Base-by-base conservation (phyloP, 2,113 vertebrate genomes). In the Menidia beryllina region DNA sequence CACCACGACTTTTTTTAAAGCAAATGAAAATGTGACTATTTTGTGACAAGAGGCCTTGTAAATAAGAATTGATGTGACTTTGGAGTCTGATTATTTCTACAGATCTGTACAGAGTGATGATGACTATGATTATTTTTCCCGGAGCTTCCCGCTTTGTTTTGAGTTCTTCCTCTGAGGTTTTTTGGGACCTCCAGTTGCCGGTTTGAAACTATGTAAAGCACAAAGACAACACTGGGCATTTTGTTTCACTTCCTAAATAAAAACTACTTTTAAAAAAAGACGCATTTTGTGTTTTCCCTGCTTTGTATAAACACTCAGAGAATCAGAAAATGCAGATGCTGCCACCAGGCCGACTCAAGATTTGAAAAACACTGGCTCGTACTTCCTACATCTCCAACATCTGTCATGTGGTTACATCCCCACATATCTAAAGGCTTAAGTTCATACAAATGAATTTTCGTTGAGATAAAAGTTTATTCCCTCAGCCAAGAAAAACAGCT, bases 191-290 rank as follows among this genome's bases (percentile, higher is more conserved):
- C 88, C 89, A 89, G 83, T 86, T 85, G 75, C 26, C 10, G 17
- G 69, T 92, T 91, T 89, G 89, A 90, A 93, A 86, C 72, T 73
- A 91, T 94, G 93, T 94, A 95, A 94, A 95, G 94, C 94, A 95
- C 94, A 95, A 93, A 78, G 86, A 91, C 90, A 93, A 92, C 93
- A 93, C 91, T 89, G 90, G 93, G 92, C 89, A 90, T 92, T 94
- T 92, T 86, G 81, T 90, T 92, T 93, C 91, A 94, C 93, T 94
- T 94, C 89, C 89, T 93, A 89, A 95, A 94, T 93, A 94, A 93
- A 94, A 89, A 85, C 81, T 86, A 86, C 81, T 86, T 89, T 65
- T 67, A 73, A 87, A 86, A 71, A 72, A 54, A 75, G 34, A 39
- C 27, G 23, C 23, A 41, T 45, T 3, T 73, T 52, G 27, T 5